Evolutionary conservation across 1,140 invertebrate species (phyloP).

Genomic region (Calycopis cecrops): DNA sequence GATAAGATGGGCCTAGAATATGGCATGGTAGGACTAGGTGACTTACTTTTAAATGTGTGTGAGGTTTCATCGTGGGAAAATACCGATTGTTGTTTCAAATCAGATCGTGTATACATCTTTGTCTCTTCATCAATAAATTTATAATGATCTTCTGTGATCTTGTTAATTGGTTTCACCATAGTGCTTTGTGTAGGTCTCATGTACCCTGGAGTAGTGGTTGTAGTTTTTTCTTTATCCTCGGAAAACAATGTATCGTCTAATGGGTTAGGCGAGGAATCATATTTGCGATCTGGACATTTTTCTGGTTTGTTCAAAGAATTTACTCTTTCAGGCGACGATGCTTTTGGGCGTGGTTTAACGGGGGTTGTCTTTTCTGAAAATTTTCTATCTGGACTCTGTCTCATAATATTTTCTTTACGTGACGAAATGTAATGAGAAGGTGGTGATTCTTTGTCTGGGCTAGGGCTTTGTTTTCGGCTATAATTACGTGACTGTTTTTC

Average conservation of each 20-base stretch:
- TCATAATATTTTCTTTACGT: neutral
- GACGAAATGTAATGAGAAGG: slow-evolving; percentile 12
- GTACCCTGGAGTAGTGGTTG: slow-evolving; percentile 32
- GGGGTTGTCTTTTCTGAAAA: neutral
- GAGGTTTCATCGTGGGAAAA: neutral
- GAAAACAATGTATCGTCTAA: too few species aligned
- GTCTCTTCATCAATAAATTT: slow-evolving; percentile 61
- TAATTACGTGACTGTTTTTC: slow-evolving; percentile 31
- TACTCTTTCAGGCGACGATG: slow-evolving; percentile 18
- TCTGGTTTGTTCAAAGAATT: neutral
- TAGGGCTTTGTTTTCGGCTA: slow-evolving; percentile 29
- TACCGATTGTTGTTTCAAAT: neutral
- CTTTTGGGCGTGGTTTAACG: neutral
- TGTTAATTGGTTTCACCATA: slow-evolving; percentile 29
- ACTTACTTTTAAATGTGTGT: slow-evolving; percentile 12
- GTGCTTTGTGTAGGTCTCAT: slow-evolving; percentile 44
- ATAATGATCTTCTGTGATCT: slow-evolving; percentile 44
- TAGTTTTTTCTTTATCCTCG: slow-evolving; percentile 8
- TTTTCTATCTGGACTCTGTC: slow-evolving; percentile 30
- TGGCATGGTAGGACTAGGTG: slow-evolving; percentile 19
- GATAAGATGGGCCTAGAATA: slow-evolving; percentile 8
- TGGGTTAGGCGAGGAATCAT: too few species aligned
- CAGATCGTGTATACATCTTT: slow-evolving; percentile 41
- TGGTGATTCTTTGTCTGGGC: slow-evolving; percentile 37
- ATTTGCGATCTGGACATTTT: too few species aligned